These are phyloP conservation scores for Dinocampus coccinellae DNA, from an alignment of 2,888 invertebrate species.

Conservation along the genomic window DNA sequence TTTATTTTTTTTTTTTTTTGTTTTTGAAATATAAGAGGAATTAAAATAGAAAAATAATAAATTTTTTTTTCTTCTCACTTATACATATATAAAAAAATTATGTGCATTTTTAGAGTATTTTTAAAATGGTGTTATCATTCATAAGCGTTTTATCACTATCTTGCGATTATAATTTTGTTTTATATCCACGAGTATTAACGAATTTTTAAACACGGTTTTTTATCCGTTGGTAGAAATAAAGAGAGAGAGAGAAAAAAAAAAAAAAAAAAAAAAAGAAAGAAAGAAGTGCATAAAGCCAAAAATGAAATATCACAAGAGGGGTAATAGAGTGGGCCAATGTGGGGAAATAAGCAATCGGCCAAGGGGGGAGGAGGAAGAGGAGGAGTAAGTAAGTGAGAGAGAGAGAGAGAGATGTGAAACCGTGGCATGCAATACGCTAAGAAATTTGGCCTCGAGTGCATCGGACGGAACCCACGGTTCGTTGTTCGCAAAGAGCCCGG, in stretches of 20 bases:
- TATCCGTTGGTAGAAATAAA: neutral
- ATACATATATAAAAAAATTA: neutral
- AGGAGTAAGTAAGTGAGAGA: slow-evolving; percentile 30
- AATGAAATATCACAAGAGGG: slow-evolving; percentile 1
- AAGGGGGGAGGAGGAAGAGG: neutral
- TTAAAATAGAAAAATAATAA: too few relatives aligned
- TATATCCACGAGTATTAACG: neutral
- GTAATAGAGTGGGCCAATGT: slow-evolving; percentile 21
- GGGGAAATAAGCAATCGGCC: slow-evolving; percentile 33
- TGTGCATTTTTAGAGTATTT: neutral
- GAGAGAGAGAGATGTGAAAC: slow-evolving; percentile 37
- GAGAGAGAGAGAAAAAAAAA: slow-evolving; percentile 9
- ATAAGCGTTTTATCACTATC: neutral
- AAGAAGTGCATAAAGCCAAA: slow-evolving; percentile 31
- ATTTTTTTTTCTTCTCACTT: too few relatives aligned
- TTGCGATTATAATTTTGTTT: neutral
- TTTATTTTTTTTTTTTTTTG: too few relatives aligned
- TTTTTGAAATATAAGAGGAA: too few relatives aligned
- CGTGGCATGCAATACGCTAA: slow-evolving; percentile 28
- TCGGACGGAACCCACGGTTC: slow-evolving; percentile 39
- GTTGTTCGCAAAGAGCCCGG: slow-evolving; percentile 44
- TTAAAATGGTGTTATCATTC: neutral
- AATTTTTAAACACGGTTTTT: slow-evolving; percentile 3
- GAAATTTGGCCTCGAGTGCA: slow-evolving; percentile 41
- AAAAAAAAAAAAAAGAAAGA: too few relatives aligned